Conservation (phyloP, 2,113 vertebrate genomes). For the Xiphophorus hellerii region DNA sequence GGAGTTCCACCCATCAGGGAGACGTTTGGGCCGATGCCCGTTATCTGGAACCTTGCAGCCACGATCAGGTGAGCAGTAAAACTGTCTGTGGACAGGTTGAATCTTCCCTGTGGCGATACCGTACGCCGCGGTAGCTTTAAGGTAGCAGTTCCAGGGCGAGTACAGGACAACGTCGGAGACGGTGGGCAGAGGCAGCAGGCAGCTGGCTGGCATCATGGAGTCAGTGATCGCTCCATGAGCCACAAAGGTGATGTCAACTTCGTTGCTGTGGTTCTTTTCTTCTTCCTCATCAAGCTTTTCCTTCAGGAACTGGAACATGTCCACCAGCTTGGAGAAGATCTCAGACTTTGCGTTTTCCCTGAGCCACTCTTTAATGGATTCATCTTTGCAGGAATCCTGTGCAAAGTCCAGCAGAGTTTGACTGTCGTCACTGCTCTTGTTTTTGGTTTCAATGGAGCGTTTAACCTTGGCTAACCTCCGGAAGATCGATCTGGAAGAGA, state of each 20-base stretch:
- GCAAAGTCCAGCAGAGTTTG: not conserved
- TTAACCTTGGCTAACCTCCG: not conserved
- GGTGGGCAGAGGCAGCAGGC: slow-evolving; percentile 14
- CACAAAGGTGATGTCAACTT: not conserved
- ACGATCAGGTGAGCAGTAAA: not conserved
- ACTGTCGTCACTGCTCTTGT: not conserved
- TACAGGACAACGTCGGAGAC: not conserved
- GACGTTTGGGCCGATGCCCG: not conserved
- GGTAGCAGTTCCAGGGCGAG: slow-evolving; percentile 12
- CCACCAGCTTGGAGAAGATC: not conserved
- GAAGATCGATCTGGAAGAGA: not conserved
- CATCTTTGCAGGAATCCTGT: not conserved
- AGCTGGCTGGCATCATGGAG: slow-evolving; percentile 15
- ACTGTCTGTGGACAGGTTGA: not conserved
- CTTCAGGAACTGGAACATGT: slow-evolving; percentile 5
- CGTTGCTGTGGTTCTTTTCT: not conserved
- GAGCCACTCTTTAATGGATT: not conserved
- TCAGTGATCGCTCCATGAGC: not conserved
- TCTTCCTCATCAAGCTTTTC: not conserved
- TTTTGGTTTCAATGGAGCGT: not conserved
- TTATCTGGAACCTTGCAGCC: not conserved
- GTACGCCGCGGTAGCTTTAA: not conserved
- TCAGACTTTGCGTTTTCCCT: not conserved
- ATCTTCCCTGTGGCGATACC: not conserved
- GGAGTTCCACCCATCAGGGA: slow-evolving; percentile 16